Base-by-base conservation (phyloP, 2,888 invertebrate genomes). In the Idaea biselata region DNA sequence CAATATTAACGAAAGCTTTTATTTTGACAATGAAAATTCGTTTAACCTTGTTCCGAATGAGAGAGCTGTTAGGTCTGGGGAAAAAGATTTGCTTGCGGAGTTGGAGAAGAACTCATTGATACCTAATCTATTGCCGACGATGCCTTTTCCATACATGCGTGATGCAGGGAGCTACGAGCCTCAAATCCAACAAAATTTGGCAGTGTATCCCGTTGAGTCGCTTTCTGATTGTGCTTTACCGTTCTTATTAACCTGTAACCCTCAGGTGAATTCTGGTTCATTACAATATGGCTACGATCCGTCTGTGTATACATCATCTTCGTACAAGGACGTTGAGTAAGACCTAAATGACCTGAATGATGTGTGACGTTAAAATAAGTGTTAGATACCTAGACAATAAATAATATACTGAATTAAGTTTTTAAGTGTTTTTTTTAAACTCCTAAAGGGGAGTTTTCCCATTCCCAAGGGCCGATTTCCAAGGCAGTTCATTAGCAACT, bases 81-180 rank as follows among this genome's bases (percentile, higher is more conserved):
- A 79, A 8, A 79, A 82, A 6, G 84, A 86, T 33, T 77, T 81
- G 7, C 63, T 86, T 66, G 77, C 81, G 4, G 81, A 88, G 33
- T 70, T 90, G 33, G 65, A 74, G 8, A 81, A 87, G 62, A 86
- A 87, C 18, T 80, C 86, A 1, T 82, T 84, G 44, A 79, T 91
- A 72, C 83, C 83, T 18, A 91, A 91, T 63, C 79, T 89, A 55
- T 65, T 91, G 59, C 91, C 91, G 5, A 88, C 85, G 2, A 91
- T 91, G 89, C 73, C 83, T 6, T 73, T 82, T 1, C 84, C 86
- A 2, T 83, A 77, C 64, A 67, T 77, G 8, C 80, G 86, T 18
- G 73, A 73, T 56, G 65, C 68, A 6, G 60, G 63, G n/a, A 58
- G 66, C 16, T 31, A 59, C 25, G 58, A 54, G 5, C 63, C 44